Conservation (phyloP, 2,113 vertebrate species). For the Cnemophilus loriae region DNA sequence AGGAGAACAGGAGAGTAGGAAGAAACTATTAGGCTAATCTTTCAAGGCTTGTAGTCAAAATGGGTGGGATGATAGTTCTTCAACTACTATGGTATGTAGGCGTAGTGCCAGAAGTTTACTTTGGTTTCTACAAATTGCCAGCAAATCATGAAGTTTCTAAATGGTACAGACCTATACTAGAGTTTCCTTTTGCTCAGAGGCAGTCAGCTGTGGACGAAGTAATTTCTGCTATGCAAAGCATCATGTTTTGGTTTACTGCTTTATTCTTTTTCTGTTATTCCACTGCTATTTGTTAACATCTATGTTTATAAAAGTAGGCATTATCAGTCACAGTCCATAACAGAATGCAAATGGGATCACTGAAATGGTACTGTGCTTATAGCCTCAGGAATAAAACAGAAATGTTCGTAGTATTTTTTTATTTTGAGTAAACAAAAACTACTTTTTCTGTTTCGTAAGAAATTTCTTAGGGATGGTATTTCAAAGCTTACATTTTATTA, state of each 20-base stretch:
- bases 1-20: neutral
- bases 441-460: neutral
- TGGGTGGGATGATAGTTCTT: constrained; percentile 22
- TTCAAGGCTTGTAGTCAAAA: constrained; percentile 20
- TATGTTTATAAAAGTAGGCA: neutral
- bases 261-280: constrained; percentile 10
- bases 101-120: constrained; percentile 35
- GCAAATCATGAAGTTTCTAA: neutral
- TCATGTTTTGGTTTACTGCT: constrained; percentile 26
- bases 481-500: neutral
- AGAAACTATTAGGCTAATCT: neutral
- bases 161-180: neutral
- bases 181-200: constrained; percentile 22
- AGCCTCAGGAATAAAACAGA: neutral
- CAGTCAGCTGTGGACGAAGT: constrained; percentile 60
- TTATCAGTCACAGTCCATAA: neutral
- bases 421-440: neutral
- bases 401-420: neutral
- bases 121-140: constrained; percentile 43
- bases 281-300: neutral
- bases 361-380: neutral
- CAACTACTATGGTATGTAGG: constrained; percentile 40
- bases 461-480: neutral
- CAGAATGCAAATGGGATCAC: neutral
- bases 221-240: constrained; percentile 48